Percentiles rank a stretch among this genome's conserved stretches.
These are phyloP conservation scores for honey bee (Apis mellifera) DNA, from an alignment of 1,140 invertebrate genomes.

Conservation along the genomic window Amel_HAv3.1 CM009940.2:2903501-2904000, in stretches of 20 bases:
- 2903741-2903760: constrained; percentile 34
- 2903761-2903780: background rate
- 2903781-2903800: constrained; percentile 7
- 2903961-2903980: background rate
- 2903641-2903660: background rate
- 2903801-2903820: constrained; percentile 20
- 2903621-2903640: constrained; percentile 3
- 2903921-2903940: constrained; percentile 6
- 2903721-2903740: constrained; percentile 28
- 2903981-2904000: background rate
- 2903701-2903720: constrained; percentile 38
- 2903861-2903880: constrained; percentile 24
- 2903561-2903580: background rate
- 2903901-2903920: constrained; percentile 23
- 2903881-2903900: background rate
- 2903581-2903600: background rate
- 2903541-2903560: background rate
- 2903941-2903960: constrained; percentile 33
- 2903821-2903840: background rate
- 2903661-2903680: background rate
- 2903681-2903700: constrained; percentile 41
- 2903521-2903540: background rate
- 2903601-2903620: background rate
- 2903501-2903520: background rate
- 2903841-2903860: constrained; percentile 14